Evolutionary conservation across 2,113 vertebrate genomes (phyloP), one percentile per base, ranked within the genome.

Genomic region (Neogale vison): DNA sequence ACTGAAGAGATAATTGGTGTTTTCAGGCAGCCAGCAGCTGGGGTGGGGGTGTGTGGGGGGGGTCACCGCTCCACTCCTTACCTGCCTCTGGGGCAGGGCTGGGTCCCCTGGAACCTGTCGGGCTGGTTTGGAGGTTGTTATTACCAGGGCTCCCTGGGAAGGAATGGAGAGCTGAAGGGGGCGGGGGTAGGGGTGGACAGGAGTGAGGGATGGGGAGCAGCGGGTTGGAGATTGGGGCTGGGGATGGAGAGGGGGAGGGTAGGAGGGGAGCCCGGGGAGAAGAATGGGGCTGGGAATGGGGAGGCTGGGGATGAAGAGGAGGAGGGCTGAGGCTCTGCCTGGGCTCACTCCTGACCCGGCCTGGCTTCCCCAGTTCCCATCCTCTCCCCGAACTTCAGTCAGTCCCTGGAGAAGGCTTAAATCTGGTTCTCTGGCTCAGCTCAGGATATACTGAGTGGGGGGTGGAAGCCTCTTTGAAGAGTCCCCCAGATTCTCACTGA

Each of bases 1-100:
- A 52, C 67, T 84, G 59, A 55, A 0, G 84, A 97, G 98, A 95
- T 98, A 98, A 98, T 98, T 95, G 95, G 88, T 74, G n/a, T 97
- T 98, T 98, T 93, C 96, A 72, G 91, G 92, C 97, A 91, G 97
- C 92, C 59, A 74, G 96, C 89, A 93, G 81, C 97, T 97, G 65
- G 57, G 90, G 84, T 21, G 93, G 12, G 61, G 26, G 61, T 23
- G 91, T 42, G 42, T 42, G 86, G 26, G 47, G 47, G 94, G 4
- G 61, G 12, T 26, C 87, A 1, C 81, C 34, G 59, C 0, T 18
- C 83, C 74, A 83, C 95, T 98, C 97, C 91, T 97, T 83, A 23
- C 83, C 89, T 96, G 96, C 76, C 96, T 91, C 10, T 1, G 52
- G 93, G 98, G 82, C 95, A 94, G 82, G 79, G 95, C 84, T 95